These are phyloP conservation scores for Lepus europaeus DNA, from an alignment of 2,113 vertebrate species.

Conservation along the genomic window DNA sequence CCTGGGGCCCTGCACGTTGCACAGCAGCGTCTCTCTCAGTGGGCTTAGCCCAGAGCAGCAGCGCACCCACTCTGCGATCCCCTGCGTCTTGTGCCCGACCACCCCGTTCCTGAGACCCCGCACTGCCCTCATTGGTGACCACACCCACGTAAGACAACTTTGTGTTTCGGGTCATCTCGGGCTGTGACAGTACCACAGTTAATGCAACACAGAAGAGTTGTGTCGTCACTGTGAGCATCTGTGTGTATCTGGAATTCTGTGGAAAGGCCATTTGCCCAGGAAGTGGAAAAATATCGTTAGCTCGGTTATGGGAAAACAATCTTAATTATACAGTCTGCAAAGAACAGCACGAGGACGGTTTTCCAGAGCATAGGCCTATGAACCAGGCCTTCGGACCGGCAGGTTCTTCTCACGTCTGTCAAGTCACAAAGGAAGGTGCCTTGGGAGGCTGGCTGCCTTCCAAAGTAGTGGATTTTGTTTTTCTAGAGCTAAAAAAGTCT, in stretches of 20 bases:
- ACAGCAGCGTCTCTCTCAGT: background rate
- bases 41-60: background rate
- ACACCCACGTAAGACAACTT: conserved; percentile 45
- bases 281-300: conserved; percentile 75
- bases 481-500: background rate
- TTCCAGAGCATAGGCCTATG: conserved; percentile 40
- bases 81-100: background rate
- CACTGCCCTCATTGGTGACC: background rate
- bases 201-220: conserved; percentile 28
- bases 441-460: conserved; percentile 51
- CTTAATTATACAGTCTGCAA: conserved; percentile 72
- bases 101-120: background rate
- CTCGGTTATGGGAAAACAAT: conserved; percentile 55
- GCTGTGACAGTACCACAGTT: background rate
- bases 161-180: conserved; percentile 40
- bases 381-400: background rate
- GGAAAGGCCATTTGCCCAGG: conserved; percentile 63
- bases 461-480: conserved; percentile 62
- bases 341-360: conserved; percentile 5
- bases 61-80: background rate
- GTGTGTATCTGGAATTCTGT: conserved; percentile 52
- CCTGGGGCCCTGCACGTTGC: background rate
- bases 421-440: conserved; percentile 70
- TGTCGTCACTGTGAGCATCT: conserved; percentile 17
- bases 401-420: conserved; percentile 61